Conservation (phyloP, 2,113 vertebrate species). For the Centropristis striata region DNA sequence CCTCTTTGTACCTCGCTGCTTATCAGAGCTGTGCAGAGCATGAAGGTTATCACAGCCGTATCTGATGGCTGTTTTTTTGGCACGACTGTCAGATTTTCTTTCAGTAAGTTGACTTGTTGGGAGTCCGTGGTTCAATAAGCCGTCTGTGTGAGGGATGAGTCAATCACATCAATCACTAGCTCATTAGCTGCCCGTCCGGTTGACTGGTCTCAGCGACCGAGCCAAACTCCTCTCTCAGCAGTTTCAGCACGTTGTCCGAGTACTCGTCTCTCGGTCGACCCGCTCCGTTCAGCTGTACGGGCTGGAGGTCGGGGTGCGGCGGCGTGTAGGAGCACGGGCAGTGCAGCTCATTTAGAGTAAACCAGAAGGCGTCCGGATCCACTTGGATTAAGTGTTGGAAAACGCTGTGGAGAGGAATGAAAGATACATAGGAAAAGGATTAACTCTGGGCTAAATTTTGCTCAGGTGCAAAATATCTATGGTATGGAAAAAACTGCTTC, state of each 20-base stretch:
- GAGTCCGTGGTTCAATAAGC: constrained; percentile 12
- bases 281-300: constrained; percentile 78
- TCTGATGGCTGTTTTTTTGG: constrained; percentile 25
- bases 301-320: constrained; percentile 86
- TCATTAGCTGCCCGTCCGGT: constrained; percentile 17
- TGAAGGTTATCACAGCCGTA: constrained; percentile 32
- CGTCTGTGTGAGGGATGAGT: not conserved
- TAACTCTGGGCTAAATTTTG: constrained; percentile 10
- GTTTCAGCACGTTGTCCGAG: constrained; percentile 85
- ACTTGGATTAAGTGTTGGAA: constrained; percentile 89
- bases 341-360: constrained; percentile 87
- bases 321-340: constrained; percentile 81
- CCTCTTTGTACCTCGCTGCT: constrained; percentile 19
- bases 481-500: not conserved
- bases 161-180: constrained; percentile 3
- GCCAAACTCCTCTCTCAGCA: constrained; percentile 84
- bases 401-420: constrained; percentile 80
- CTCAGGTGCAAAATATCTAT: constrained; percentile 15
- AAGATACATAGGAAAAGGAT: constrained; percentile 11
- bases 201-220: not conserved
- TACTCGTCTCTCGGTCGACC: constrained; percentile 80
- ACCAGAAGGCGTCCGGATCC: constrained; percentile 92
- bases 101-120: not conserved
- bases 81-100: constrained; percentile 31
- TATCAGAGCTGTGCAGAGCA: constrained; percentile 30